Conservation (phyloP, 1,140 invertebrate species). For the Metaphire vulgaris region DNA sequence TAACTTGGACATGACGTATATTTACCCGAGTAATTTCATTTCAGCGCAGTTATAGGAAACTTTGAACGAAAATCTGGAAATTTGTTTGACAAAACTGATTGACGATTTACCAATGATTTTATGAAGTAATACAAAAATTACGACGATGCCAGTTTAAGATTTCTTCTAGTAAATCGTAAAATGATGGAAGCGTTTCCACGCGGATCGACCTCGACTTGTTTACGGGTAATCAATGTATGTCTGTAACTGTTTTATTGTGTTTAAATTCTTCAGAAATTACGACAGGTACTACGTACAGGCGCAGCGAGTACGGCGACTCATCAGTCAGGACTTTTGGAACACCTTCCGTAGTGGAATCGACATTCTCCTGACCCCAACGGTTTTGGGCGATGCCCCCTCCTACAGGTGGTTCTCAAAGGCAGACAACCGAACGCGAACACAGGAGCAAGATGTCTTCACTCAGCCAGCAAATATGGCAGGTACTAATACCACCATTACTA, state of each 20-base stretch:
- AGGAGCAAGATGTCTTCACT: constrained; percentile 86
- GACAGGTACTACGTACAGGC: constrained; percentile 87
- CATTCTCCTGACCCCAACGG: constrained; percentile 83
- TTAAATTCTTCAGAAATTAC: constrained; percentile 66
- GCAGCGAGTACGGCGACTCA: constrained; percentile 77
- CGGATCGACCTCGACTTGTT: too few relatives aligned
- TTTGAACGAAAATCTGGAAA: too few relatives aligned
- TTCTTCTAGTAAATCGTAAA: too few relatives aligned
- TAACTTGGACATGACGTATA: too few relatives aligned
- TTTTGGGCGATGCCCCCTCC: constrained; percentile 70
- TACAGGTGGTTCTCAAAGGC: constrained; percentile 67
- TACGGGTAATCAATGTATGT: too few relatives aligned
- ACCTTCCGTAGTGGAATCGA: constrained; percentile 68
- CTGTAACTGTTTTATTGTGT: background rate
- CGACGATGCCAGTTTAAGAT: too few relatives aligned
- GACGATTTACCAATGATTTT: too few relatives aligned
- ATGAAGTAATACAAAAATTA: too few relatives aligned
- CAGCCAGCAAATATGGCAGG: constrained; percentile 92
- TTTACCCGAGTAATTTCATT: too few relatives aligned
- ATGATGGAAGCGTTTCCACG: too few relatives aligned
- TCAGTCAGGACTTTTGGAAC: constrained; percentile 76
- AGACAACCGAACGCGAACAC: constrained; percentile 78
- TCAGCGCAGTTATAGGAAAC: too few relatives aligned
- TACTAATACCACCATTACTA: constrained; percentile 38
- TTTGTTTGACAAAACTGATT: too few relatives aligned